A percentile compares a stretch with the other conserved stretches of the same genome.
phyloP scores from a whole-genome alignment of 2,113 vertebrate species.

The Tupaia tana region DNA sequence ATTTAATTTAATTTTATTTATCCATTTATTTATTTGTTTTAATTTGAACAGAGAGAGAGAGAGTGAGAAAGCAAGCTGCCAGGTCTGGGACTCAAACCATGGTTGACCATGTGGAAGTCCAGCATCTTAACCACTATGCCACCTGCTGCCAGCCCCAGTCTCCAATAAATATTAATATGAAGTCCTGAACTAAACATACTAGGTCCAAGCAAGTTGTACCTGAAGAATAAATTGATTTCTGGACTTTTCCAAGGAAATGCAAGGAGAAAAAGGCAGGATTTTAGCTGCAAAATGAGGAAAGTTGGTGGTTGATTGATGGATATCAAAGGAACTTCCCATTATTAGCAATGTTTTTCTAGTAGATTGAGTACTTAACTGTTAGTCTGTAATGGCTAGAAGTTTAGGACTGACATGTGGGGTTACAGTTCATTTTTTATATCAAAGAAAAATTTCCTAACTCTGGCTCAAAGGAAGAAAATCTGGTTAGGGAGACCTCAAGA shows the following conservation, averaged over 20 bases:
- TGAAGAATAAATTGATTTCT: not conserved
- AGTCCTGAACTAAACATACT: not conserved
- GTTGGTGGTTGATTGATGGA: not conserved
- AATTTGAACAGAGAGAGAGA: no score
- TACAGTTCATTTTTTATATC: not conserved
- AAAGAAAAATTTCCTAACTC: conserved; percentile 15
- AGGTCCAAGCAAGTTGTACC: not conserved
- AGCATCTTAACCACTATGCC: no score
- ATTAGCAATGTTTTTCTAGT: not conserved
- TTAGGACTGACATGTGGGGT: not conserved
- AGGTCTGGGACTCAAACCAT: no score
- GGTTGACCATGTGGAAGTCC: no score
- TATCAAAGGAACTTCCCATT: not conserved
- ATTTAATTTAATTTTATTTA: no score
- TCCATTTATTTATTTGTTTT: no score
- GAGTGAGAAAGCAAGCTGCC: no score
- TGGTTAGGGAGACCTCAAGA: not conserved
- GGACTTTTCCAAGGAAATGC: not conserved
- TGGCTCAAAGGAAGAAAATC: not conserved
- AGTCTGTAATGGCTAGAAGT: not conserved
- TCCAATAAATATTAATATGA: not conserved
- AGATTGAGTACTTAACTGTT: not conserved
- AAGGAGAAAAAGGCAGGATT: not conserved
- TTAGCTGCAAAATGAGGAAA: not conserved
- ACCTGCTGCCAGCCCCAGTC: no score